Percentiles rank a stretch among this genome's conserved stretches.
phyloP scores from a whole-genome alignment of 2,113 vertebrate genomes.

The Erinaceus europaeus region DNA sequence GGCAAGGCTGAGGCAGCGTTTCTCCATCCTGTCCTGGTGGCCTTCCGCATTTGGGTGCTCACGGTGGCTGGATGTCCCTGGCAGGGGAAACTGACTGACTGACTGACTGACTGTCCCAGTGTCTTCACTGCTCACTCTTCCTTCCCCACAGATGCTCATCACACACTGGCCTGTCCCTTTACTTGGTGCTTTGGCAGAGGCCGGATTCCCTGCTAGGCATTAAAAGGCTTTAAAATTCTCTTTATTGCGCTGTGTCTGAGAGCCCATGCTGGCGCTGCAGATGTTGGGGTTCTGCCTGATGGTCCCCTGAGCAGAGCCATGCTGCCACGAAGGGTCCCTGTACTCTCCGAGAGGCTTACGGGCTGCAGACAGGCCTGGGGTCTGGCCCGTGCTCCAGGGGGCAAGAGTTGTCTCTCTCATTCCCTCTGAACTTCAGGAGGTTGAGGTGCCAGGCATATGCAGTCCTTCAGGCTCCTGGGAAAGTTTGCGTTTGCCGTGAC shows the following conservation, averaged over 20 bases:
- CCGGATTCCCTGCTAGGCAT: constrained; percentile 57
- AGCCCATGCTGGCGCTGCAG: not conserved
- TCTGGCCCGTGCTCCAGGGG: not conserved
- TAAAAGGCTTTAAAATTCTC: constrained; percentile 63
- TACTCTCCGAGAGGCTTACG: not conserved
- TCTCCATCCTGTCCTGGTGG: not conserved
- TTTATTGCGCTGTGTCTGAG: constrained; percentile 56
- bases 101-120: no score
- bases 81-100: not conserved
- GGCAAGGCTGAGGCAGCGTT: not conserved
- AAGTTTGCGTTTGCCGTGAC: not conserved
- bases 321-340: not conserved
- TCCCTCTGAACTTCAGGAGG: not conserved
- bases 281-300: not conserved
- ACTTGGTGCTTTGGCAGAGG: constrained; percentile 64
- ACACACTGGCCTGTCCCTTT: constrained; percentile 49
- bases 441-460: not conserved
- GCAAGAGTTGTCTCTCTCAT: not conserved
- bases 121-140: not conserved
- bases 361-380: not conserved
- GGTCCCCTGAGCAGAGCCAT: not conserved
- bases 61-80: rapidly evolving
- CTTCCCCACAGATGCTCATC: not conserved
- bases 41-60: rapidly evolving
- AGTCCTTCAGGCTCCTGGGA: not conserved